Percentiles rank a stretch among this genome's conserved stretches.
Evolutionary conservation across 2,797 vertebrate species (phyloP).

Genomic region (Halcyon smyrnensis): DNA sequence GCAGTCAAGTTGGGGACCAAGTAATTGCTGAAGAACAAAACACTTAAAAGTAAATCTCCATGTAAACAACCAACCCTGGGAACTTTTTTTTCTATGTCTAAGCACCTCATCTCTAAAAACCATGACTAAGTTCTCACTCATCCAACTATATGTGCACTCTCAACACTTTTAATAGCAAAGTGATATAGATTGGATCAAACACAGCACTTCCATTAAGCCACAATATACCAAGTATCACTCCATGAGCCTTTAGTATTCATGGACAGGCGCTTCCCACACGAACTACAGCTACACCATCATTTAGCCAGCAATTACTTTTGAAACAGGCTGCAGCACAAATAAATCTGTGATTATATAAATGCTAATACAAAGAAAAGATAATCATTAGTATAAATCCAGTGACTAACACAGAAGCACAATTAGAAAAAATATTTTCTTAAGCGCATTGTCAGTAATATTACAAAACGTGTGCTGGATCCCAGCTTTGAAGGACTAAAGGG

Average conservation of each 20-base stretch:
- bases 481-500: fast-evolving
- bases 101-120: not conserved
- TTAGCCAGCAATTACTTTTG: not conserved
- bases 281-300: not conserved
- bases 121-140: not conserved
- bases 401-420: not conserved
- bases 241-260: not conserved
- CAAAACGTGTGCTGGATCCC: fast-evolving
- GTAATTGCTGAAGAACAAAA: not conserved
- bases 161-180: not conserved
- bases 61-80: not conserved
- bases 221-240: not conserved
- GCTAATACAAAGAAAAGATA: not conserved
- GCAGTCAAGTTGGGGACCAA: not conserved
- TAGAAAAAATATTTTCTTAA: not conserved
- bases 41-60: not conserved
- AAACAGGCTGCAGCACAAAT: not conserved
- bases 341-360: slow-evolving; percentile 10
- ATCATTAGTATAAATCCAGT: not conserved
- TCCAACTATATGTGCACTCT: fast-evolving
- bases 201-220: not conserved
- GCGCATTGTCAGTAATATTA: not conserved
- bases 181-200: not conserved
- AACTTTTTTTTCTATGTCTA: not conserved
- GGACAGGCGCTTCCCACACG: fast-evolving